Base-by-base conservation (phyloP, 2,888 invertebrate genomes). In the Eurytoma californica region DNA sequence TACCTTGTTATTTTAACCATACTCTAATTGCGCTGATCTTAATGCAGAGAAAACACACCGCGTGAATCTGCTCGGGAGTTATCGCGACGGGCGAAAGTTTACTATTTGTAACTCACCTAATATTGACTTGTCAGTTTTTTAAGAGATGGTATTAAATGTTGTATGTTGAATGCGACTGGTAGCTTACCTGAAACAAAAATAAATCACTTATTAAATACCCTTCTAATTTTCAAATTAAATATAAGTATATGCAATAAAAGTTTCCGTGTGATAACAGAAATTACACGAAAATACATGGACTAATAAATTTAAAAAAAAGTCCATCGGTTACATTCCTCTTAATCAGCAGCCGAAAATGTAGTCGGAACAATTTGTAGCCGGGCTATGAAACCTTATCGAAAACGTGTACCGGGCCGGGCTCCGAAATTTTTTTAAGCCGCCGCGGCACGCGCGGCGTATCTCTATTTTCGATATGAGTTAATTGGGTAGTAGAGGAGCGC, bases 171-270 rank as follows among this genome's bases (percentile, higher is more conserved):
- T 3, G 20, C 16, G 9, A 30, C 18, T 0, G 18, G 57, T 68
- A 63, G 49, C 80, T 80, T 66, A 80, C 80, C 80, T 80, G 77
- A 24, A 80, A 80, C 70, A 77, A 3, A 77, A 74, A 67, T 49
- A 61, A 69, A 51, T 61, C 16, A 61, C 5, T 39, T 3, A 61
- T 53, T n/a, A 53, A 53, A 14, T 53, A 53, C n/a, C 12, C 5
- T 14, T 53, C 3, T 16, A 53, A 3, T n/a, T 14, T 14, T 49
- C 49, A 49, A 49, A 49, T 49, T 49, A 49, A 13, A 49, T 49
- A 14, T 61, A 13, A 2, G 13, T 24, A n/a, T 57, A n/a, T n/a
- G n/a, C n/a, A 57, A 20, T 60, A 28, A 24, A 61, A 30, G 57
- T 9, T 1, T 14, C 7, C 30, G 61, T 16, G 28, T 18, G 24